phyloP scores from a whole-genome alignment of 2,797 vertebrate species.

The Lepilemur ruficaudatus region DNA sequence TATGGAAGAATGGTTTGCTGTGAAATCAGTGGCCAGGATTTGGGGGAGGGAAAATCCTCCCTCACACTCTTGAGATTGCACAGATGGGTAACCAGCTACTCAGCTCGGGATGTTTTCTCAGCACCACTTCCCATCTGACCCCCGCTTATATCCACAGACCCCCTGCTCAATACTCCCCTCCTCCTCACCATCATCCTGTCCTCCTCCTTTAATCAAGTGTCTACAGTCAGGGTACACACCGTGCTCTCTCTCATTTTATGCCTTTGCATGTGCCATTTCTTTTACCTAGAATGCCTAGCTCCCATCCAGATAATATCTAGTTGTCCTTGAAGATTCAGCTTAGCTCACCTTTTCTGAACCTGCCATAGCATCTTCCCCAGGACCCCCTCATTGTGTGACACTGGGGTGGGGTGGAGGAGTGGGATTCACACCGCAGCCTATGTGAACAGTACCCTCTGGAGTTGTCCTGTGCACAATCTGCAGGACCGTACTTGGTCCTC shows the following conservation, averaged over 20 bases:
- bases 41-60: background rate
- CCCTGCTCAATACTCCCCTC: too few species aligned
- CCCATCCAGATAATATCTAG: background rate
- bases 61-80: background rate
- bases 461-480: too few species aligned
- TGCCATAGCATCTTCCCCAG: background rate
- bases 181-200: too few species aligned
- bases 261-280: background rate
- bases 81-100: background rate
- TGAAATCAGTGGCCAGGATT: background rate
- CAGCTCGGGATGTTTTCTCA: background rate
- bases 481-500: background rate
- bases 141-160: background rate
- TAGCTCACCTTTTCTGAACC: background rate
- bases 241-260: background rate
- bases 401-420: fast-evolving
- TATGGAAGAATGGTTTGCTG: background rate
- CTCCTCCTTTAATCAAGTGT: background rate
- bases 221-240: too few species aligned
- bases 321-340: background rate
- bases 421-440: fast-evolving
- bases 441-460: background rate
- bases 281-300: background rate
- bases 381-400: background rate
- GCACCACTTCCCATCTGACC: background rate